Conservation (phyloP, 2,113 vertebrate species). For the Ursus arctos region DNA sequence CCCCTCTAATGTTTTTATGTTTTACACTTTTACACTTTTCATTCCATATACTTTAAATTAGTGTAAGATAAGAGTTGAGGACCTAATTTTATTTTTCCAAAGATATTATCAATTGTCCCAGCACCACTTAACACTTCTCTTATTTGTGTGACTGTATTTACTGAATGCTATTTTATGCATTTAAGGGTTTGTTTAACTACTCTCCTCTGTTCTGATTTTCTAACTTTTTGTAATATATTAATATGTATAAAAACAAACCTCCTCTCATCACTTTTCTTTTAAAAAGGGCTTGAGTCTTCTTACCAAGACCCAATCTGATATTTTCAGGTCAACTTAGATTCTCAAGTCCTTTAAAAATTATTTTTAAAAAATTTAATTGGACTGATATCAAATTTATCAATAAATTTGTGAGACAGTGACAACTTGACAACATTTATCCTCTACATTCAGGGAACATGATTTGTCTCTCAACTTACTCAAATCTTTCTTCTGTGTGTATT, state of each 20-base stretch:
- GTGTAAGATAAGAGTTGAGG: background rate
- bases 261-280: background rate
- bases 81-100: slow-evolving; percentile 10
- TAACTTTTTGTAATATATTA: background rate
- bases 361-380: background rate
- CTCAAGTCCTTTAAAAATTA: background rate
- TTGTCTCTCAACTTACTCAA: background rate
- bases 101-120: background rate
- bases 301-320: background rate
- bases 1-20: background rate
- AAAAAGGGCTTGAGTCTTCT: background rate
- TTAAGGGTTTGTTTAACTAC: background rate
- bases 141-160: background rate
- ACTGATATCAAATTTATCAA: background rate
- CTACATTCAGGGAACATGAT: background rate
- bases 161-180: background rate
- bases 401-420: background rate
- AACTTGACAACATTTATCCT: background rate
- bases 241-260: background rate
- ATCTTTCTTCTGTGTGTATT: background rate
- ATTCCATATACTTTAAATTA: background rate
- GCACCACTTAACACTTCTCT: background rate
- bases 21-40: background rate
- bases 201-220: background rate
- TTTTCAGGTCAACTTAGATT: background rate